Conservation (phyloP, 2,113 vertebrate species). For the Caretta caretta region DNA sequence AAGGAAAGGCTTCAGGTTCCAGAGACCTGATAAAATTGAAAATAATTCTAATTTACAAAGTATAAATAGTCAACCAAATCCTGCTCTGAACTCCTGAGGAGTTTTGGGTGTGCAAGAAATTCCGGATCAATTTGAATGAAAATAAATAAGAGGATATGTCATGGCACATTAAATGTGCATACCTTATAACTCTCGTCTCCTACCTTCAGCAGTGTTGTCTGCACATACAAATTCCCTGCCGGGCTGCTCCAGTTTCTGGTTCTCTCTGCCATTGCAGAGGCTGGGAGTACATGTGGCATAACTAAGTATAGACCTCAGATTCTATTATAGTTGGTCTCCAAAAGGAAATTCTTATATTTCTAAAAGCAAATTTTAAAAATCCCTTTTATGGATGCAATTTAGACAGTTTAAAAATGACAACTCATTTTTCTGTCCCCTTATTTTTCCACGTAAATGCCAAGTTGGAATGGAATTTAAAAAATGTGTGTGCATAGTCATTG, state of each 20-base stretch:
- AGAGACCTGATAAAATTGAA: background rate
- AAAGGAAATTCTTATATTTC: constrained; percentile 1
- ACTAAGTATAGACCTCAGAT: background rate
- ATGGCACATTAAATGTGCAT: background rate
- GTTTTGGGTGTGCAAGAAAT: background rate
- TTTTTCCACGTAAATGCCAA: background rate
- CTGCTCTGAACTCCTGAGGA: background rate
- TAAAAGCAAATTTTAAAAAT: background rate
- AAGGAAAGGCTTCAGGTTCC: background rate
- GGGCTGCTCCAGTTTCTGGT: background rate
- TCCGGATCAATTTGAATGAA: background rate
- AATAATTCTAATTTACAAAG: background rate
- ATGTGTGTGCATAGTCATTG: background rate
- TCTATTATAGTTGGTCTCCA: constrained; percentile 6
- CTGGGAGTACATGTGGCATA: background rate
- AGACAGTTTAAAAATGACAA: background rate
- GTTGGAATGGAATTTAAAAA: background rate
- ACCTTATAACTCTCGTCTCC: background rate
- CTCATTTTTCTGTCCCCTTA: background rate
- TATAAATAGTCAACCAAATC: background rate
- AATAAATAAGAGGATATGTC: background rate
- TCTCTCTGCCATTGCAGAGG: background rate
- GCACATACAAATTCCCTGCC: background rate
- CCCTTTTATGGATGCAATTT: background rate
- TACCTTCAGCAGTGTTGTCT: background rate